Base-by-base conservation (phyloP, 1,140 invertebrate genomes). In the Scaptomyza montana region DNA sequence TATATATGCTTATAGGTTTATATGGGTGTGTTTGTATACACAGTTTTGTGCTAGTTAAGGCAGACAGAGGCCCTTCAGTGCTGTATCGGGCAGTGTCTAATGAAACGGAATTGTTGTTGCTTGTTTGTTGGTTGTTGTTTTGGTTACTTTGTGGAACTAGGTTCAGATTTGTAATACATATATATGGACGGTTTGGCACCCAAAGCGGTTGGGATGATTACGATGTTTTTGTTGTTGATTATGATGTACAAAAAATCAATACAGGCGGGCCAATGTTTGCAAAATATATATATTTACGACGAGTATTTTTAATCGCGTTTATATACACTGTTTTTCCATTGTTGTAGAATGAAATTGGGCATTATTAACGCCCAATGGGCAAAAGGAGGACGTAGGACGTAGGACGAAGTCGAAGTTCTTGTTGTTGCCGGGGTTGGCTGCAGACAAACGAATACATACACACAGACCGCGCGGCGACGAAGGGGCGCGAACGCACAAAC, bases 141-240 rank as follows among this genome's bases (percentile, higher is more conserved):
- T 56, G 21, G 21, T 25, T 25, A 25, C 21, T 19, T 61, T 45
- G 33, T 60, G 65, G 70, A 74, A 74, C 70, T 74, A 74, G 50
- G 70, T 74, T 68, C 64, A 41, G 49, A 33, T 72, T 77, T 61
- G 39, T 43, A 39, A 55, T 59, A 5, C 28, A 30, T 30, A 36
- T 36, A 36, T 36, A 62, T 82, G 82, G 82, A 82, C 84, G 82
- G 82, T 89, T 73, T 87, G 84, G 84, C 84, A 82, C 55, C 76
- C 39, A 43, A 41, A 71, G 69, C 54, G 67, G 57, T 50, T 59
- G 65, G 62, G 57, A 60, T 59, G 65, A 66, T 66, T 64, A 66
- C 53, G 47, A 75, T 16, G 59, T 25, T 33, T 33, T 6, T 33
- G 30, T 33, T 33, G 49, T 47, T 43, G 57, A 21, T 43, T 55